Evolutionary conservation across 2,888 invertebrate genomes (phyloP).

Genomic region (Mimumesa dahlbomi): DNA sequence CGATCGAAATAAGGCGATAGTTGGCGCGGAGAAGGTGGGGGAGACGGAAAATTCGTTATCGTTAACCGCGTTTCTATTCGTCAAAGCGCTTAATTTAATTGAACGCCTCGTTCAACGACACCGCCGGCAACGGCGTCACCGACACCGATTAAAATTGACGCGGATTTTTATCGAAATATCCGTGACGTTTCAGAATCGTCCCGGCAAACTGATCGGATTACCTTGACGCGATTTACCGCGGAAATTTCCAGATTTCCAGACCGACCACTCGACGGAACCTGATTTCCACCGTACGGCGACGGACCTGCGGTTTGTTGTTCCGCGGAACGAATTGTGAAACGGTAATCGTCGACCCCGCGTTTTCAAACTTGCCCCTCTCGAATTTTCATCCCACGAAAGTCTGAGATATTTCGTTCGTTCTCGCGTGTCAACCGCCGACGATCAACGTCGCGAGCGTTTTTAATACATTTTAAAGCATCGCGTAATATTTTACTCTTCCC

Average conservation of each 20-base stretch:
- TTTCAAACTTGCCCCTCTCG: too few relatives aligned
- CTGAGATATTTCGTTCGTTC: too few relatives aligned
- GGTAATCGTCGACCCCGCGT: too few relatives aligned
- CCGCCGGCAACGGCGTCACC: neutral
- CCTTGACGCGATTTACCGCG: conserved; percentile 24
- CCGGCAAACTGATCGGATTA: conserved; percentile 26
- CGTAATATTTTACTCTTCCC: too few relatives aligned
- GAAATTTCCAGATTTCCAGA: neutral
- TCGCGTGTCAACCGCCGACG: too few relatives aligned
- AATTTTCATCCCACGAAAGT: too few relatives aligned
- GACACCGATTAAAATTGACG: conserved; percentile 37
- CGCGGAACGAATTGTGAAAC: too few relatives aligned
- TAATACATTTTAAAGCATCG: too few relatives aligned
- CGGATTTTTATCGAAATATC: conserved; percentile 31
- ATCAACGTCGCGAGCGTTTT: too few relatives aligned
- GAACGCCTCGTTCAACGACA: conserved; percentile 4
- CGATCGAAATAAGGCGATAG: conserved; percentile 1
- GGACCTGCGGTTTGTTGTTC: too few relatives aligned
- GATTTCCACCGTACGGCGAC: conserved; percentile 6
- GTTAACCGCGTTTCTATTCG: conserved; percentile 33
- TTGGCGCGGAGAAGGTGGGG: neutral
- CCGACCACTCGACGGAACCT: neutral
- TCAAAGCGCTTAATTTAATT: conserved; percentile 34
- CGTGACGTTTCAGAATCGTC: neutral
- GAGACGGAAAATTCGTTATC: conserved; percentile 25